Conservation (phyloP, 2,797 vertebrate species). For the Bovichtus variegatus region DNA sequence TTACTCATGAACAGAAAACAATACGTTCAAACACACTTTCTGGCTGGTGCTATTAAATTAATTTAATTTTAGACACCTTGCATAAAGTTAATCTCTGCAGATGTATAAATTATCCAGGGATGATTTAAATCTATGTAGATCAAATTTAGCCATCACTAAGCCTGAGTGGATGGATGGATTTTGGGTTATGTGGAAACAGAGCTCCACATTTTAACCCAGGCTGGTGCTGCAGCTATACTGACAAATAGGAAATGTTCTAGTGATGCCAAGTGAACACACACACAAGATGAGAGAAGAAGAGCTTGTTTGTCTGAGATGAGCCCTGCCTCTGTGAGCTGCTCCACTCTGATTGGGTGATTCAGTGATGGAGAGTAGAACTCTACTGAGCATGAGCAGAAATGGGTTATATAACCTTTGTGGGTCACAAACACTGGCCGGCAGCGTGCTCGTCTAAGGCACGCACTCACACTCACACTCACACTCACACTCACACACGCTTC, state of each 20-base stretch:
- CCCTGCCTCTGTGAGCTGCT: slow-evolving; percentile 40
- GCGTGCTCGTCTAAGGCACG: slow-evolving; percentile 34
- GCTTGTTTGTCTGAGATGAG: slow-evolving; percentile 44
- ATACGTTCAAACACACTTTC: neutral
- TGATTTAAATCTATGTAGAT: neutral
- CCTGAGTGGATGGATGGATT: neutral
- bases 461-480: neutral
- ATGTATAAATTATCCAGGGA: neutral
- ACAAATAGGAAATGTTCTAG: slow-evolving; percentile 18
- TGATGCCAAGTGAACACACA: slow-evolving; percentile 4
- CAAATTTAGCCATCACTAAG: neutral
- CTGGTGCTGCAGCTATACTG: slow-evolving; percentile 18
- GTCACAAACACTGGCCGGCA: slow-evolving; percentile 64
- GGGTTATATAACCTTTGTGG: slow-evolving; percentile 78
- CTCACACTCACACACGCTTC: neutral
- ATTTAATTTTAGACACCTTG: neutral
- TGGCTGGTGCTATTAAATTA: neutral
- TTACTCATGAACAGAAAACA: neutral
- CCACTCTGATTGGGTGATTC: slow-evolving; percentile 57
- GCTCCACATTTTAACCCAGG: neutral
- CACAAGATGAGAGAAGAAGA: slow-evolving; percentile 22
- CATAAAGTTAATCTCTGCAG: neutral
- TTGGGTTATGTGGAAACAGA: neutral
- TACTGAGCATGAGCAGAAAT: slow-evolving; percentile 76
- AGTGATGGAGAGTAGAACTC: slow-evolving; percentile 54